These are phyloP conservation scores for Tiphia femorata DNA, from an alignment of 2,888 invertebrate genomes.

Conservation along the genomic window DNA sequence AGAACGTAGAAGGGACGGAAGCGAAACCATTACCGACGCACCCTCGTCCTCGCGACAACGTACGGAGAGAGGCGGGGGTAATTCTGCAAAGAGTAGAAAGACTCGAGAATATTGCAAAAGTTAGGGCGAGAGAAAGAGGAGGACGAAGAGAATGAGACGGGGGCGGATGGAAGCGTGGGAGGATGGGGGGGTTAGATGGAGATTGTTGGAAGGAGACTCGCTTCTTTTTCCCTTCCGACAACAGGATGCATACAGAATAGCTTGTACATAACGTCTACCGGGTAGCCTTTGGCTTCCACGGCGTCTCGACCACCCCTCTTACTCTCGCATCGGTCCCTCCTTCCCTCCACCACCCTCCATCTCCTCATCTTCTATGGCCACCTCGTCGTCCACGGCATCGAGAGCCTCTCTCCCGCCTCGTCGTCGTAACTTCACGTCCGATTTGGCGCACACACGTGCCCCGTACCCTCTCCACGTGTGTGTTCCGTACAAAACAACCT, in stretches of 20 bases:
- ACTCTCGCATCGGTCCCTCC: not conserved
- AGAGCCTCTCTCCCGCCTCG: slow-evolving; percentile 13
- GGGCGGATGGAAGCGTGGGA: no score
- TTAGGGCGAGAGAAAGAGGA: slow-evolving; percentile 25
- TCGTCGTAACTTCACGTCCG: slow-evolving; percentile 41
- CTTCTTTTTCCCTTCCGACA: slow-evolving; percentile 45
- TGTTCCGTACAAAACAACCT: not conserved
- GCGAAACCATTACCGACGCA: slow-evolving; percentile 42
- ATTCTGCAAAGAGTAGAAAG: slow-evolving; percentile 51
- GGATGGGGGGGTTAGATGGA: no score
- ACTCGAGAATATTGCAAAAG: slow-evolving; percentile 57
- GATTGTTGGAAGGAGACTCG: slow-evolving; percentile 12
- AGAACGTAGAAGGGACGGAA: slow-evolving; percentile 10
- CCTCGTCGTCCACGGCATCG: no score
- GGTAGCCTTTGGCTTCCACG: slow-evolving; percentile 12
- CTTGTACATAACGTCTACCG: slow-evolving; percentile 32
- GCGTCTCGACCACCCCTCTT: slow-evolving; percentile 5
- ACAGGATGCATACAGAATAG: slow-evolving; percentile 52
- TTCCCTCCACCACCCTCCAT: not conserved
- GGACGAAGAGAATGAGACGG: not conserved
- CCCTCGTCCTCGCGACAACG: slow-evolving; percentile 11
- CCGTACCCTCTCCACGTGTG: not conserved
- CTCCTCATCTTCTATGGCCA: no score
- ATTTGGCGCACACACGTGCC: slow-evolving; percentile 38
- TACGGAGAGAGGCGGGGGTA: slow-evolving; percentile 28